Base-by-base conservation (phyloP, 2,888 invertebrate species). In the Lasioglossum pauxillum region DNA sequence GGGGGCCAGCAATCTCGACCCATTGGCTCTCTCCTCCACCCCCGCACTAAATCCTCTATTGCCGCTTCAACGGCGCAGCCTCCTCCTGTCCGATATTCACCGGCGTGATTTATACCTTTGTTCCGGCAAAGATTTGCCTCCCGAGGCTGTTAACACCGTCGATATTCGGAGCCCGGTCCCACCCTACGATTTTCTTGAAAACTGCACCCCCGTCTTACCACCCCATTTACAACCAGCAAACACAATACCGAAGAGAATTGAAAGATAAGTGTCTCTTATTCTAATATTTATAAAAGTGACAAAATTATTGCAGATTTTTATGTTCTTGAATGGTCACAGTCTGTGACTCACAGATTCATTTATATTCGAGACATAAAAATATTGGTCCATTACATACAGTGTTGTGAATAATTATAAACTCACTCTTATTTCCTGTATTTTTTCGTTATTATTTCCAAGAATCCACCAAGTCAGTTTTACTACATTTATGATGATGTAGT, bases 101-200 rank as follows among this genome's bases (percentile, higher is more conserved):
- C 57, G 53, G 53, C 31, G 78, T 72, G 80, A 88, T 88, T 82
- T 84, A 77, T 75, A 73, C 75, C 76, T 77, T 71, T 71, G 80
- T 80, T 35, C 75, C 10, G 53, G 35, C n/a, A 14, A 69, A 23
- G 64, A 35, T 53, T 64, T 41, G 38, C 41, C 31, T 31, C 60
- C 41, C 19, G 75, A 57, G 23, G n/a, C 31, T 57, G 83, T 74
- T 69, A 69, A 46, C 41, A 46, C 71, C 71, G 5, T 41, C n/a
- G 41, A 71, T 71, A 41, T n/a, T 41, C n/a, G 38, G 41, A 5
- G 41, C 71, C 2, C n/a, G n/a, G 41, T 10, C 1, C n/a, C 23
- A 23, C 12, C n/a, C 14, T n/a, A 7, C 5, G 71, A 38, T 41
- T 69, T 64, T 14, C 19, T 69, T 38, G 5, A n/a, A 71, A 71